phyloP scores from a whole-genome alignment of 2,888 invertebrate genomes.

The Chouioia cunea region DNA sequence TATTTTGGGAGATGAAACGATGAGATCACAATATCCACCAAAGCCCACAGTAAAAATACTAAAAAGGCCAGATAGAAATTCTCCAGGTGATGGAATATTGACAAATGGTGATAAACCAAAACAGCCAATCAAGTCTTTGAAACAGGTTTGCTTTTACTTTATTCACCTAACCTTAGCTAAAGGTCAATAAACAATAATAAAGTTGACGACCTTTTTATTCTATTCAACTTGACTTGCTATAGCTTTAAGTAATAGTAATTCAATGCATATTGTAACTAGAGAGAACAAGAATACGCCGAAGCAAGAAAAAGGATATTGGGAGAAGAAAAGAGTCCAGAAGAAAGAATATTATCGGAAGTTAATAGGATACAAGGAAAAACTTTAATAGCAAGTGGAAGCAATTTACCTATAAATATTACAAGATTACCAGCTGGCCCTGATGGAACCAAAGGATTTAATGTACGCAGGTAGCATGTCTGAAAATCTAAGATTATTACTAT shows the following conservation, averaged over 20 bases:
- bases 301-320: conserved; percentile 92
- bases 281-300: conserved; percentile 94
- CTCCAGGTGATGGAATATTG: conserved; percentile 71
- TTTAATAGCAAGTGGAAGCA: conserved; percentile 46
- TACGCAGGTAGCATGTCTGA: conserved; percentile 74
- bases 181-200: conserved; percentile 25
- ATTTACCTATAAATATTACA: conserved; percentile 70
- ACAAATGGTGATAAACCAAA: conserved; percentile 78
- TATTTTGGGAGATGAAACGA: conserved; percentile 83
- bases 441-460: conserved; percentile 79
- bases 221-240: background rate
- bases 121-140: conserved; percentile 85
- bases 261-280: conserved; percentile 67
- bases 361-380: conserved; percentile 66
- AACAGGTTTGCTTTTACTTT: conserved; percentile 69
- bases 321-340: conserved; percentile 85
- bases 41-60: conserved; percentile 88
- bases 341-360: conserved; percentile 65
- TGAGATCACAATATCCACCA: conserved; percentile 83
- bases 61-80: conserved; percentile 76
- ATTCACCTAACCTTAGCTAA: background rate
- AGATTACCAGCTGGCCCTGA: conserved; percentile 85
- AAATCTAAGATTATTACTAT: conserved; percentile 52
- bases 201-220: background rate
- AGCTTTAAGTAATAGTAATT: background rate